Base-by-base conservation (phyloP, 1,140 invertebrate genomes). In the Mycetomoellerius zeteki region DNA sequence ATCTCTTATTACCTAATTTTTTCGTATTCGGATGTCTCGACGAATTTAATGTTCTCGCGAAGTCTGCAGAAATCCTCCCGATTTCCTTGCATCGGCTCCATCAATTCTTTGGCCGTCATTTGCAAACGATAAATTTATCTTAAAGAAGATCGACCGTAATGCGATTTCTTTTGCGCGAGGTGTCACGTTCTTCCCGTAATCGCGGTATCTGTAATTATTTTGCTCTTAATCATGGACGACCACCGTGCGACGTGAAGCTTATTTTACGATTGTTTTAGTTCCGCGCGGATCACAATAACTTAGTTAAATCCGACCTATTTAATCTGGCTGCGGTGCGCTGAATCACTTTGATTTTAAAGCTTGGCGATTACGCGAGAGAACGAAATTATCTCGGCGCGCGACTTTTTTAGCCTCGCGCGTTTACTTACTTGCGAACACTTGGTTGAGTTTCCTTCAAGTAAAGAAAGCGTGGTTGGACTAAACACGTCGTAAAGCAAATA, bases 41-140 rank as follows among this genome's bases (percentile, higher is more conserved):
- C 12, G 43, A 76, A 76, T 52, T 76, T 65, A 76, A 76, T 14
- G 21, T 76, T 75, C 64, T 43, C 21, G 33, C 71, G 24, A 33
- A 65, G 56, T 78, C 50, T 85, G 60, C 21, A 47, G 4, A 65
- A 85, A 37, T 78, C 21, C 21, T 43, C 12, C 16, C 47, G 47
- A 78, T 85, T 85, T 78, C 24, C 24, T 60, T 85, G 58, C 58
- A 33, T 54, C 47, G 73, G 30, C 30, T 78, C 21, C 50, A 78
- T 67, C 62, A 54, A 67, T 77, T 78, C n/a, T 27, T 85, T 14
- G 21, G 16, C 33, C 62, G 73, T 85, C 73, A 85, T 43, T 62
- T 72, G 62, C 67, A 54, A 80, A 54, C 64, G 77, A 80, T 82
- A 84, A 84, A 62, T 84, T 84, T 84, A 50, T 84, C 43, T 84